Evolutionary conservation across 2,113 vertebrate genomes (phyloP), one percentile per base, ranked within the genome.

Genomic region (Cyprinodon tularosa): DNA sequence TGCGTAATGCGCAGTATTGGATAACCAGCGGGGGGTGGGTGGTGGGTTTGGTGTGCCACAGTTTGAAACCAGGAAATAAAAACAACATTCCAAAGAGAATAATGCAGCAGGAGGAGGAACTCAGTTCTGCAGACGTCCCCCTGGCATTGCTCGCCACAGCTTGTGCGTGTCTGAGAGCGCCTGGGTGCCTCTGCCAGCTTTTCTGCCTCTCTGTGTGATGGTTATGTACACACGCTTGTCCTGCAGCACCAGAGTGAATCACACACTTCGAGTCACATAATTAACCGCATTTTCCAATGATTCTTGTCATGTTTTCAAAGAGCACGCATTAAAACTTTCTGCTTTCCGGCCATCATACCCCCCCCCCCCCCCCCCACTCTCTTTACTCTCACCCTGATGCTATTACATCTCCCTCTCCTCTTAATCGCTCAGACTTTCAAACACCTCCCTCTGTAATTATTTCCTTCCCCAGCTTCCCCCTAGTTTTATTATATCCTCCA

Each of bases 31-130:
- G 50, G 50, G 50, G 29, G 29, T 29, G 29, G 42, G 40, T 20
- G 50, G 2, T 20, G 17, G 68, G 76, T 87, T 85, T 48, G 62
- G 85, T 72, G 86, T 77, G 29, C 64, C 38, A 12, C 70, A 60
- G 78, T 79, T 81, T 86, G 29, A 47, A 88, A 90, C 84, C 82
- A 90, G 88, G 85, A 90, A 92, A 91, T 91, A 88, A 91, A 90
- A 90, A 88, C 88, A 87, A 89, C 85, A 82, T 87, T 91, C 90
- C 88, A 93, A 91, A 91, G 90, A 91, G 91, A 93, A 93, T 91
- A 91, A 91, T 93, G 88, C 87, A 90, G 85, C 88, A 91, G 90
- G 83, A 88, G 90, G 90, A 89, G 87, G 90, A 81, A 81, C 86
- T 86, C 68, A 79, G 63, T 86, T 90, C 88, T 73, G 53, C 73